Evolutionary conservation across 2,888 invertebrate genomes (phyloP), one percentile per base, ranked within the genome.

Genomic region (Galeopsomyia nigrocyanea): DNA sequence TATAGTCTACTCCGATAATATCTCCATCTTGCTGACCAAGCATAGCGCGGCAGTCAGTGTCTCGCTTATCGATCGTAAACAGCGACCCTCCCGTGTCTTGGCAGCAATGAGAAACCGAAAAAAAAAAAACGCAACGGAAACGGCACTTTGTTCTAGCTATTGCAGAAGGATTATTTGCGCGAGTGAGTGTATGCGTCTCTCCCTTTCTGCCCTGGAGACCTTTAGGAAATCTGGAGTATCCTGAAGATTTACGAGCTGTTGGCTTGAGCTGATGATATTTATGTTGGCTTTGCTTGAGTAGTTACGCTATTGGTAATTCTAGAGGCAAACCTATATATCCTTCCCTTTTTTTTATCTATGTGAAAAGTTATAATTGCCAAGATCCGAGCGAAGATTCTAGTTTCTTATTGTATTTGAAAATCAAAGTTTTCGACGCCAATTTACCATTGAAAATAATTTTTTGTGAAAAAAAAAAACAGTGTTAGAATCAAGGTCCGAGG

Each of bases 51-150:
- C 71, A 66, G 60, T 72, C 62, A 46, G 49, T 64, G 55, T 60
- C 47, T 39, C 51, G 21, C 71, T 66, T 73, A 73, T 73, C 73
- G 73, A 68, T 73, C 68, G 73, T 73, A 73, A 73, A 73, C 72
- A 72, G 57, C 57, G 71, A 61, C 60, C 64, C 61, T 3, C 55
- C 14, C 31, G 58, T 21, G 31, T 47, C 47, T 65, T 31, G 57
- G 47, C 16, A 10, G 46, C 39, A 39, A 39, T 10, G 39, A 39
- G 39, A 39, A 5, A 2, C 26, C n/a, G n/a, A n/a, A n/a, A n/a
- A n/a, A 26, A 2, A 26, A 26, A 26, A 62, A 26, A 53, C 0
- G 6, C 47, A 63, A 55, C 57, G 60, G 47, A 65, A 65, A 66
- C 49, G 68, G 62, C 53, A 57, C 58, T 70, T 51, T 58, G 66